phyloP scores from a whole-genome alignment of 2,113 vertebrate species.

The Nannobrachium achirus region DNA sequence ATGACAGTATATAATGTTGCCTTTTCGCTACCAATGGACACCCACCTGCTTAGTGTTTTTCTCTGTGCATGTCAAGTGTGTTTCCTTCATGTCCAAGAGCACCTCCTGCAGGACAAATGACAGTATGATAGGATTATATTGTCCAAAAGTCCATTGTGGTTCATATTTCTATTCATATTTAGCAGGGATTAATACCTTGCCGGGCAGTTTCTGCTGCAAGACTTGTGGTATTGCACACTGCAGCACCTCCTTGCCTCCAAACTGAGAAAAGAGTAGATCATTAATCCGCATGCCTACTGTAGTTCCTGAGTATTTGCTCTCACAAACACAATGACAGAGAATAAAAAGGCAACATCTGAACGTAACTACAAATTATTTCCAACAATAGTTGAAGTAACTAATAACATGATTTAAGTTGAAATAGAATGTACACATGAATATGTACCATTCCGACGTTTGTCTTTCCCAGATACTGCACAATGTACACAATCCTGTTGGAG shows the following conservation, averaged over 20 bases:
- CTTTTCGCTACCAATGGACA: background rate
- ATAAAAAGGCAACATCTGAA: background rate
- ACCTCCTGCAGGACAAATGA: conserved; percentile 70
- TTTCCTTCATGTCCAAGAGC: conserved; percentile 85
- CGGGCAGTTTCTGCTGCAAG: conserved; percentile 62
- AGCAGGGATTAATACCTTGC: conserved; percentile 46
- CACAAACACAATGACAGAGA: background rate
- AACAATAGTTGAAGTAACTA: background rate
- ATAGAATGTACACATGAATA: background rate
- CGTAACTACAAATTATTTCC: background rate
- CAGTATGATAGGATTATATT: background rate
- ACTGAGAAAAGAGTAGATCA: conserved; percentile 56
- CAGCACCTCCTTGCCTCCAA: conserved; percentile 84
- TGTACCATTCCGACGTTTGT: conserved; percentile 79
- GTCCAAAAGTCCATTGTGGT: background rate
- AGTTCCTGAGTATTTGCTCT: background rate
- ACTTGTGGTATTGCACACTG: conserved; percentile 75
- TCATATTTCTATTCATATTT: too few relatives aligned
- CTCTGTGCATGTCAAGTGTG: conserved; percentile 81
- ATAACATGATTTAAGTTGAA: background rate
- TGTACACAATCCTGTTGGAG: conserved; percentile 78
- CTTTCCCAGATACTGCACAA: conserved; percentile 78
- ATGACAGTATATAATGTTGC: background rate
- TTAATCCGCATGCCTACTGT: background rate
- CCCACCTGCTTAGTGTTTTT: conserved; percentile 76